phyloP scores from a whole-genome alignment of 2,888 invertebrate genomes.

The Caradrina clavipalpis region DNA sequence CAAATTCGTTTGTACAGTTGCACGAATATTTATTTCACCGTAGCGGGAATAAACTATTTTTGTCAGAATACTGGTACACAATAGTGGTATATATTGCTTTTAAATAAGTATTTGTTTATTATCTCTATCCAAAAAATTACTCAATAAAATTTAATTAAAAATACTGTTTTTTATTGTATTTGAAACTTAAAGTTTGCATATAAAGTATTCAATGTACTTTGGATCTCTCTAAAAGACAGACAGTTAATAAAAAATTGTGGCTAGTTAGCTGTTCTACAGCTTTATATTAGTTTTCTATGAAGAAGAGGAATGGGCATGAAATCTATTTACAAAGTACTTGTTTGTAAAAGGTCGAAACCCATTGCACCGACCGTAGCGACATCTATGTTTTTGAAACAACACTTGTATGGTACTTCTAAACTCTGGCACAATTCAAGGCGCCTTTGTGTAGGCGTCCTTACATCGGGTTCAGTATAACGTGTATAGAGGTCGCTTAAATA shows the following conservation, averaged over 20 bases:
- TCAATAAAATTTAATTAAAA: conserved; percentile 86
- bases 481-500: conserved; percentile 19
- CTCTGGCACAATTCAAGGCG: not conserved
- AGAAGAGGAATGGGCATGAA: too few species aligned
- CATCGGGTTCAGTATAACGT: not conserved
- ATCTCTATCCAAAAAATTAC: conserved; percentile 82
- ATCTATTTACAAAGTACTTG: not conserved
- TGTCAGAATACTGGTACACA: conserved; percentile 78
- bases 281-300: too few species aligned
- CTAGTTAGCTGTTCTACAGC: too few species aligned
- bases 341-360: not conserved
- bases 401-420: not conserved
- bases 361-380: conserved; percentile 11
- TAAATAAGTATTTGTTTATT: conserved; percentile 78
- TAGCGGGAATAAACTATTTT: conserved; percentile 78
- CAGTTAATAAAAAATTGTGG: too few species aligned
- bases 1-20: conserved; percentile 86
- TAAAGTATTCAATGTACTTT: too few species aligned
- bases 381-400: conserved; percentile 12
- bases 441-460: not conserved
- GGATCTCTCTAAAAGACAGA: too few species aligned
- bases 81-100: conserved; percentile 83
- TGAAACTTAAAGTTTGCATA: not conserved
- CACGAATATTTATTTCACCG: conserved; percentile 78
- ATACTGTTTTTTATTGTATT: conserved; percentile 66